Evolutionary conservation across 2,888 invertebrate genomes (phyloP), one percentile per base, ranked within the genome.

Genomic region (Platypus cylindrus): DNA sequence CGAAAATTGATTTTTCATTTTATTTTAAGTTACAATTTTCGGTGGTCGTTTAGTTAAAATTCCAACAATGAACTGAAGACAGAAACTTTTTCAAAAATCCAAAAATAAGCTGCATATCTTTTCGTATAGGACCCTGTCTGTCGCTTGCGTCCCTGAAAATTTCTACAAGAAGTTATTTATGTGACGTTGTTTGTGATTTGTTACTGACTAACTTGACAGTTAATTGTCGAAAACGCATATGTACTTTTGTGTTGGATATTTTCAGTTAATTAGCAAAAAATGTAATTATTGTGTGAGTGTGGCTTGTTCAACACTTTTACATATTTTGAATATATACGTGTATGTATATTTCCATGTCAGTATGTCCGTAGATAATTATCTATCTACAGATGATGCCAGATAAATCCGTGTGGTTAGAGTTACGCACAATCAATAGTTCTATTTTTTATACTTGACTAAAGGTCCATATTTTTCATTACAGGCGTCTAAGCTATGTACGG

Each of bases 11-110:
- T 17, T 24, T 38, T 50, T 48, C 47, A 45, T 36, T 47, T 45
- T 48, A 46, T 46, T 49, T 49, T 49, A 40, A 43, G 46, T 37
- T 47, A 45, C 48, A 43, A 48, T 47, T 50, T 20, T 47, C 40
- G 44, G 47, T 44, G 42, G 40, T 41, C 30, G 30, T 30, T 18
- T n/a, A n/a, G n/a, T 34, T 30, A 38, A 30, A 25, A 28, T 34
- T 24, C 22, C 20, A 34, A 38, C 38, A 38, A 38, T 38, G 38
- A 34, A 28, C 29, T 18, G 12, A 9, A 15, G n/a, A 34, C 29
- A 30, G n/a, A n/a, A n/a, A n/a, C n/a, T n/a, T 30, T 29, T 37
- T 38, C 30, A 18, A 30, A 22, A 29, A 32, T 32, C 26, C 20
- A 36, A 35, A 35, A 35, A 35, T 35, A 35, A 26, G 30, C 22